Percentiles rank a stretch among this genome's conserved stretches.
Conservation (phyloP, 2,113 vertebrate genomes). For the Ahaetulla prasina region DNA sequence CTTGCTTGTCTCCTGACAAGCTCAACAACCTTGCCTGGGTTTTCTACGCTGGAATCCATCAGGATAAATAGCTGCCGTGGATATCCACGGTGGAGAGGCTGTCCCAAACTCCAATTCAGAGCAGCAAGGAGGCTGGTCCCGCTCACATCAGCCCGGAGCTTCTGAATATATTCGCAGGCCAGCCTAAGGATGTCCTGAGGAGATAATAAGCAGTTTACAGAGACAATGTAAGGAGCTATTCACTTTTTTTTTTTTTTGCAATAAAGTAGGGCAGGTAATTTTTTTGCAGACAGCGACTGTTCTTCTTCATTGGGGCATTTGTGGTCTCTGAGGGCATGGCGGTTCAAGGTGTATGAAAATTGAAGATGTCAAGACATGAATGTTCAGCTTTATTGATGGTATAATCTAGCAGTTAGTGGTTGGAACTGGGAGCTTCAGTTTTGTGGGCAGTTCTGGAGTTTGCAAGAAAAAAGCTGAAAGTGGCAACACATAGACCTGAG, state of each 20-base stretch:
- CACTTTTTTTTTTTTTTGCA: not conserved
- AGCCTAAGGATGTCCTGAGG: slow-evolving; percentile 75
- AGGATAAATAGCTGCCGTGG: slow-evolving; percentile 93
- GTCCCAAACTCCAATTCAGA: slow-evolving; percentile 82
- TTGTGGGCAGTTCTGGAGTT: too few species aligned
- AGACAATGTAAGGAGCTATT: too few species aligned
- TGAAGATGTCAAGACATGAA: too few species aligned
- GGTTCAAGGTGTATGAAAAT: too few species aligned
- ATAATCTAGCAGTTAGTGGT: too few species aligned
- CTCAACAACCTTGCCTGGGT: slow-evolving; percentile 77
- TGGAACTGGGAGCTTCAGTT: too few species aligned
- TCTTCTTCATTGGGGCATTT: not conserved
- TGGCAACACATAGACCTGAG: too few species aligned
- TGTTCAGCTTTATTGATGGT: too few species aligned
- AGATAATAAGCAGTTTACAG: not conserved
- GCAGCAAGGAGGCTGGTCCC: slow-evolving; percentile 77
- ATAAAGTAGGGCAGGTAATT: not conserved
- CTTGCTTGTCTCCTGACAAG: slow-evolving; percentile 83
- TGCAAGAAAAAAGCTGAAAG: too few species aligned
- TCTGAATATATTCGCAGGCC: slow-evolving; percentile 76
- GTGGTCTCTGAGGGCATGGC: not conserved
- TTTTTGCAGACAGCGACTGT: not conserved
- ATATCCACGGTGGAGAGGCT: slow-evolving; percentile 79
- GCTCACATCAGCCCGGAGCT: slow-evolving; percentile 62
- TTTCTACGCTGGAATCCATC: slow-evolving; percentile 61